These are phyloP conservation scores for Sibirionetta formosa DNA, from an alignment of 2,797 vertebrate species.

Conservation along the genomic window DNA sequence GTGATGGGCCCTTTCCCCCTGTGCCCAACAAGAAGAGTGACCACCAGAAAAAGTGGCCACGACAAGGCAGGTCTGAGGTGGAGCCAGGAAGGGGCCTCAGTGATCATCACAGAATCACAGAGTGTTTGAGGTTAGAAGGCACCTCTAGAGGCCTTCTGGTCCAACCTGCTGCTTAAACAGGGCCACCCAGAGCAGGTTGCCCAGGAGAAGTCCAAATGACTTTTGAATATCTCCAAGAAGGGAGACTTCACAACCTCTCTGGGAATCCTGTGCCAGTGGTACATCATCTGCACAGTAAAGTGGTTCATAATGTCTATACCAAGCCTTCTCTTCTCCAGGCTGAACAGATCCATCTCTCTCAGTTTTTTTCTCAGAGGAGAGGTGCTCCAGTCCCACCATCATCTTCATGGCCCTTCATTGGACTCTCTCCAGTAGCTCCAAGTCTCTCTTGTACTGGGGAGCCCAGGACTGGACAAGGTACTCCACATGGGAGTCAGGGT, in stretches of 20 bases:
- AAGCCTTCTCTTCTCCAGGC: neutral
- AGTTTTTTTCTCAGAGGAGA: neutral
- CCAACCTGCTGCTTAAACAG: neutral
- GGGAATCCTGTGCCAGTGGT: neutral
- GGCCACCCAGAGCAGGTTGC: neutral
- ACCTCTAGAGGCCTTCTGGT: neutral
- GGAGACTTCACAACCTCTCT: neutral
- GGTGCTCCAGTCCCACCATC: neutral
- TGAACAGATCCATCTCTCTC: neutral
- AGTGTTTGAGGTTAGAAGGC: neutral
- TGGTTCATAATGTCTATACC: neutral
- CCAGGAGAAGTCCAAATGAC: neutral
- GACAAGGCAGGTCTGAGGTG: fast-evolving
- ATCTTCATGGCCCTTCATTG: neutral
- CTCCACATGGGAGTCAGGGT: neutral
- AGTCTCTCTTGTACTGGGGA: neutral
- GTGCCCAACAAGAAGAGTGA: fast-evolving
- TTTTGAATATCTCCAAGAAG: neutral
- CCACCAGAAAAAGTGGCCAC: neutral
- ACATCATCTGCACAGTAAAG: neutral
- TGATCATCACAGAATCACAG: neutral
- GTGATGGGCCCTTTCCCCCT: neutral
- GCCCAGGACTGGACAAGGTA: neutral
- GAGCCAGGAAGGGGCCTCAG: fast-evolving
- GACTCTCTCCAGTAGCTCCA: neutral